Conservation (phyloP, 2,888 invertebrate species). For the Nineta flava region DNA sequence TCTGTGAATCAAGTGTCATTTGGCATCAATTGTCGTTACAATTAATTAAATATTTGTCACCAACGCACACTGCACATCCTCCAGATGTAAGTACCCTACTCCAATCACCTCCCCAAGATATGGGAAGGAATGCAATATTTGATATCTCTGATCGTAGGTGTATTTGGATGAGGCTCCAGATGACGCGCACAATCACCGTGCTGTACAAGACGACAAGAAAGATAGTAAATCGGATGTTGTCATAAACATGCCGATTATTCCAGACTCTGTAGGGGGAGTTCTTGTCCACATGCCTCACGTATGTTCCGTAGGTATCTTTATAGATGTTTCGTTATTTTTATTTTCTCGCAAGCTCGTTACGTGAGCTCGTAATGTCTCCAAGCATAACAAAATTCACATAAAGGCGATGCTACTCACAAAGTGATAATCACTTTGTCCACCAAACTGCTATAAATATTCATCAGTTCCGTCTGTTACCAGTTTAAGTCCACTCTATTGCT, state of each 20-base stretch:
- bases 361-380: background rate
- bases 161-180: constrained; percentile 45
- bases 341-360: constrained; percentile 2
- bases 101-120: background rate
- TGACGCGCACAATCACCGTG: constrained; percentile 47
- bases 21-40: constrained; percentile 85
- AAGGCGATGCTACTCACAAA: no score
- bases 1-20: constrained; percentile 84
- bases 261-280: constrained; percentile 71
- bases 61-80: constrained; percentile 53
- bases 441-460: no score
- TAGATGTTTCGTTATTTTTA: constrained; percentile 15
- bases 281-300: constrained; percentile 88
- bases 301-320: constrained; percentile 36
- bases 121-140: background rate
- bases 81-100: constrained; percentile 48
- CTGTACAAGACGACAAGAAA: constrained; percentile 55
- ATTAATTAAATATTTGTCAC: constrained; percentile 63
- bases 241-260: constrained; percentile 40
- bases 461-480: no score
- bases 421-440: no score
- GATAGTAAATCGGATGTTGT: constrained; percentile 45
- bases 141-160: no score
- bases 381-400: no score
- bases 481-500: no score